phyloP scores from a whole-genome alignment of 2,888 invertebrate genomes.

The Patella ulyssiponensis region DNA sequence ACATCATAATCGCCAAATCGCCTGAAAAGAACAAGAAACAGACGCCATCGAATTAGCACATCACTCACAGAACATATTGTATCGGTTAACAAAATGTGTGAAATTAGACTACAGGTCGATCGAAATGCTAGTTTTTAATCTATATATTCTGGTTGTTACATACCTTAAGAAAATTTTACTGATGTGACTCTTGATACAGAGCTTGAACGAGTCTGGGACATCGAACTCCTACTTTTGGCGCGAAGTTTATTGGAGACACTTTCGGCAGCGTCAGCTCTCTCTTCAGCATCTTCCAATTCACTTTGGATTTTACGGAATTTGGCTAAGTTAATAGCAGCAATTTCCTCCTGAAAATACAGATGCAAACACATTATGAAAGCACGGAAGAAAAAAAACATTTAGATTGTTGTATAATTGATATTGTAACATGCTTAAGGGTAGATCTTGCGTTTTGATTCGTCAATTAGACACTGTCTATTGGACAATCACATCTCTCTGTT shows the following conservation, averaged over 20 bases:
- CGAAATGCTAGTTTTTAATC: no score
- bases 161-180: no score
- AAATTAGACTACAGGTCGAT: no score
- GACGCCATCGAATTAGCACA: no score
- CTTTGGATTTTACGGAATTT: slow-evolving; percentile 74
- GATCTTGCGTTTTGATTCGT: no score
- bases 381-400: neutral
- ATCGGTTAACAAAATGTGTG: no score
- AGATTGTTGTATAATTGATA: neutral
- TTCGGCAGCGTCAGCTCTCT: slow-evolving; percentile 74
- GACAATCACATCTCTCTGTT: neutral
- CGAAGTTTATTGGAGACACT: slow-evolving; percentile 72
- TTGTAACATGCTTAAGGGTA: no score
- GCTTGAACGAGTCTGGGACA: neutral
- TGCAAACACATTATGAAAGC: neutral
- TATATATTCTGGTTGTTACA: no score
- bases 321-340: slow-evolving; percentile 74
- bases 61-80: no score
- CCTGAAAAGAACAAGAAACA: no score
- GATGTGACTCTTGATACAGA: neutral
- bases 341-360: slow-evolving; percentile 66
- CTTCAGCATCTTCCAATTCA: slow-evolving; percentile 74
- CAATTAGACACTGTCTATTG: neutral
- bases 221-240: slow-evolving; percentile 39
- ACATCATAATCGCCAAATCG: no score